Evolutionary conservation across 2,797 vertebrate species (phyloP), one percentile per base, ranked within the genome.

Genomic region (Pristis pectinata): DNA sequence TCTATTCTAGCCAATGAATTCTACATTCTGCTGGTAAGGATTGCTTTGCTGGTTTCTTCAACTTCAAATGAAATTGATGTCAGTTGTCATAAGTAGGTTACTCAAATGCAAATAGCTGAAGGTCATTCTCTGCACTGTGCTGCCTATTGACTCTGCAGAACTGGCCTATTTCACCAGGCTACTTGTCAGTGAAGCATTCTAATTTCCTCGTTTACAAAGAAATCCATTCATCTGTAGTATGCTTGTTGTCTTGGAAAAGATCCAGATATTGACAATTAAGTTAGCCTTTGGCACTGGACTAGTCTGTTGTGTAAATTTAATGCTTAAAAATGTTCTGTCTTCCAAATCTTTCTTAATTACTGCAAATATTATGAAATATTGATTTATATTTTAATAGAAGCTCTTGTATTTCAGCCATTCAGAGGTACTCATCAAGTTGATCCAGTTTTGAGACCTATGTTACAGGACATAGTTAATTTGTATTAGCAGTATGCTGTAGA

Each of bases 1-100:
- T 95, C 22, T 95, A 94, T 76, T 95, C 44, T 96, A 79, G 22
- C 95, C 96, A 70, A 74, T 74, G 70, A 24, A 74, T 74, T 74
- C 70, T 74, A 74, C 70, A 95, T 94, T 96, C 94, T 93, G 95
- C 67, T 96, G 44, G 87, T 74, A 53, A 53, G 30, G 15, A 74
- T 44, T 53, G 70, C 27, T 74, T 70, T 17, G 13, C 70, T 70
- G 1, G 67, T 74, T 93, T 92, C 95, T 97, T 97, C 96, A 96
- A 95, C 61, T 49, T 96, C 97, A 95, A 96, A 95, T 98, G 98
- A 98, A 97, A 97, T 96, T 98, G 97, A 98, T 98, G 96, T 95
- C 96, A 96, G 95, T 97, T 98, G 98, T 98, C 98, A 97, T 98
- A 99, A 98, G 96, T 99, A 98, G 98, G 98, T 98, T 98, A 98